Evolutionary conservation across 2,888 invertebrate genomes (phyloP).

Genomic region (Helicoverpa assulta): DNA sequence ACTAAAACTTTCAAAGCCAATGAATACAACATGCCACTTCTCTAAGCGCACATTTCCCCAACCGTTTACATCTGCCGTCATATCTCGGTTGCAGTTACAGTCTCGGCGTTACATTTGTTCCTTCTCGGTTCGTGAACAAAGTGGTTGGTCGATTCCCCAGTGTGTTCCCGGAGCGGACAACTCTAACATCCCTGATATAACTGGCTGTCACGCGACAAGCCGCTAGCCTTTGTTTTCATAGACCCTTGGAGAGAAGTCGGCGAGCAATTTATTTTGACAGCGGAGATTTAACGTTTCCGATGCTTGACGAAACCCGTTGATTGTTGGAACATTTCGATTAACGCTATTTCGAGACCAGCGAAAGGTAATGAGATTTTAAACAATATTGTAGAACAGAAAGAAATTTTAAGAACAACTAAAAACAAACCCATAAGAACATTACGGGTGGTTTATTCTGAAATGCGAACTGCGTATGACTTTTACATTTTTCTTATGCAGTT

Average conservation of each 20-base stretch:
- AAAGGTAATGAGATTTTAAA: background rate
- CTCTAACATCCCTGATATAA: constrained; percentile 45
- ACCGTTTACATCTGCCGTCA: constrained; percentile 48
- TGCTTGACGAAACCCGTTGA: constrained; percentile 31
- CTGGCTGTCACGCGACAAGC: constrained; percentile 50
- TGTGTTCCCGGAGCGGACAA: constrained; percentile 33
- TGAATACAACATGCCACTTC: constrained; percentile 43
- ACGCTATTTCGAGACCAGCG: constrained; percentile 3
- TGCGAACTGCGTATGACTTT: constrained; percentile 16
- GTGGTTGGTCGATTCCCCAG: constrained; percentile 45
- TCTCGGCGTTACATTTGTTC: constrained; percentile 42
- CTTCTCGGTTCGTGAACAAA: constrained; percentile 48
- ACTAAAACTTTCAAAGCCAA: constrained; percentile 30
- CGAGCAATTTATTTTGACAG: constrained; percentile 54
- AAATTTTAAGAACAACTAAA: constrained; percentile 1
- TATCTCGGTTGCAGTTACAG: constrained; percentile 55
- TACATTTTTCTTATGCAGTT: constrained; percentile 18
- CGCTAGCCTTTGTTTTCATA: constrained; percentile 50
- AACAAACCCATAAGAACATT: background rate
- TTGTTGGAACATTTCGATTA: constrained; percentile 14
- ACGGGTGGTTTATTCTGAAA: constrained; percentile 7
- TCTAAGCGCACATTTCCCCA: constrained; percentile 26
- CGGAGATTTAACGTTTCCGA: constrained; percentile 35
- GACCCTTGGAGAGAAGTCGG: constrained; percentile 40
- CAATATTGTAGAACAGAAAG: background rate